These are phyloP conservation scores for Phaedon cochleariae DNA, from an alignment of 2,888 invertebrate genomes.

Conservation along the genomic window DNA sequence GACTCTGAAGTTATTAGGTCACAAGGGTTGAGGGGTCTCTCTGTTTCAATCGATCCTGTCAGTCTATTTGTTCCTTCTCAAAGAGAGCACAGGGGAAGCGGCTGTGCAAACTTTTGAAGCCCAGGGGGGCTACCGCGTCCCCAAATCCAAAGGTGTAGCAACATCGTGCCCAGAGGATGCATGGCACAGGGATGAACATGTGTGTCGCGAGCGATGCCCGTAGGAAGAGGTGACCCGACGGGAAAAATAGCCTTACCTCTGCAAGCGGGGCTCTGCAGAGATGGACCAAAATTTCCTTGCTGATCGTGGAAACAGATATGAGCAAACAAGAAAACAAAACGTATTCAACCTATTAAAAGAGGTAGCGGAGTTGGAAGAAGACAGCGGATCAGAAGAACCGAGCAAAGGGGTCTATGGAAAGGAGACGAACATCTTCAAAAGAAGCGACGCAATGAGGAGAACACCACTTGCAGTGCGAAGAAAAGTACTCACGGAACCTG, in stretches of 20 bases:
- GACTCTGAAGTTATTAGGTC: background rate
- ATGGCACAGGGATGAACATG: background rate
- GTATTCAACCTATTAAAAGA: too few species aligned
- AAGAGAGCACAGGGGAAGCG: background rate
- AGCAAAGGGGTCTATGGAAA: too few species aligned
- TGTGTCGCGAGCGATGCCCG: background rate
- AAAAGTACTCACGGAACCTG: too few species aligned
- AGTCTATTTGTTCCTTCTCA: too few species aligned
- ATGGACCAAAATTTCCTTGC: background rate
- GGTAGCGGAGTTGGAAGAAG: too few species aligned
- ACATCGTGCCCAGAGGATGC: background rate
- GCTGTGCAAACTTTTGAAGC: background rate
- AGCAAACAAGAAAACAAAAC: background rate
- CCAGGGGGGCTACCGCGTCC: constrained; percentile 10
- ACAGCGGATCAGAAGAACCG: too few species aligned
- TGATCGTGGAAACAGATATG: background rate
- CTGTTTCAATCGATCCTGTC: too few species aligned
- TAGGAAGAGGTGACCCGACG: background rate
- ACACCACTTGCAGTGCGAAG: too few species aligned
- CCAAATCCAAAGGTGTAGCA: constrained; percentile 14
- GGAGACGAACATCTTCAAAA: too few species aligned
- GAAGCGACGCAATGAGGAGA: too few species aligned
- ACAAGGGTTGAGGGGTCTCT: background rate
- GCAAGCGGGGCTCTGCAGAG: constrained; percentile 13
- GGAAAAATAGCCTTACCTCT: background rate